Evolutionary conservation across 2,888 invertebrate genomes (phyloP).

Genomic region (Oligia latruncula): DNA sequence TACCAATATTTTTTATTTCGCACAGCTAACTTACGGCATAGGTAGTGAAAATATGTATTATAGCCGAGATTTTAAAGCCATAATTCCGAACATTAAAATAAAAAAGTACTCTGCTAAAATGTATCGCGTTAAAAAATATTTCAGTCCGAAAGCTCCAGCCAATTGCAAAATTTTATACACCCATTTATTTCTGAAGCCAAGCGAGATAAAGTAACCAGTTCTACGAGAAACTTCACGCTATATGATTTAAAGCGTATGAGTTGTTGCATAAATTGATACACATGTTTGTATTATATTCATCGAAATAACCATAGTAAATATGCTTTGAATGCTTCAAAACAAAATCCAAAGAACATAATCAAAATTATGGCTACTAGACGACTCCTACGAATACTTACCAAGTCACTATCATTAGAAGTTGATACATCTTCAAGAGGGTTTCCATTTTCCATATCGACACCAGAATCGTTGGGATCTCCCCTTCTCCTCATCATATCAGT

Average conservation of each 20-base stretch:
- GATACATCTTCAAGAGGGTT: constrained; percentile 82
- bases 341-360: constrained; percentile 1
- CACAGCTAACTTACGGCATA: not conserved
- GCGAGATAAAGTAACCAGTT: constrained; percentile 44
- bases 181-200: constrained; percentile 38
- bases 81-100: constrained; percentile 1
- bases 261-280: constrained; percentile 35
- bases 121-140: constrained; percentile 12
- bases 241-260: constrained; percentile 28
- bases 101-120: not conserved
- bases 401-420: constrained; percentile 82
- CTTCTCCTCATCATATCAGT: constrained; percentile 72
- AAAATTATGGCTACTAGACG: constrained; percentile 31
- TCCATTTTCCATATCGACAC: constrained; percentile 88
- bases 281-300: constrained; percentile 23
- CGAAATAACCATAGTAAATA: not conserved
- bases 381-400: constrained; percentile 81
- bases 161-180: constrained; percentile 40
- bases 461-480: constrained; percentile 85
- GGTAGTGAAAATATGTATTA: not conserved
- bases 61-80: constrained; percentile 9
- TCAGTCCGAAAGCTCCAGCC: constrained; percentile 32
- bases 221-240: constrained; percentile 47
- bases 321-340: not conserved
- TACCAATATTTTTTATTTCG: not conserved